Evolutionary conservation across 37 sponge, comb jelly and placozoan genomes (phyloP), one percentile per base, ranked within the genome.

Genomic region (Mnemiopsis leidyi): DNA sequence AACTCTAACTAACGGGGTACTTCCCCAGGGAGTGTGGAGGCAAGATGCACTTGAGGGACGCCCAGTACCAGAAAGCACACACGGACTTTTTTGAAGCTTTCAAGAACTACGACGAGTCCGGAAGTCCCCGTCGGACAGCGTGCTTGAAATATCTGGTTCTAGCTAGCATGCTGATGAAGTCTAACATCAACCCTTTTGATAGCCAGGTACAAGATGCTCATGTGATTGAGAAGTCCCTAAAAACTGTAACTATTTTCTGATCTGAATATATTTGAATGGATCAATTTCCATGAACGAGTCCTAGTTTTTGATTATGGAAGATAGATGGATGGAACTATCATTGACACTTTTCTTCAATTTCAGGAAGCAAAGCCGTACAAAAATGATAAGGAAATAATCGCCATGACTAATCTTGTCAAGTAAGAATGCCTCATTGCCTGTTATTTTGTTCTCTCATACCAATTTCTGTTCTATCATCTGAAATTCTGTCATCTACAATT

Each of bases 31-130:
- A 98, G 93, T 98, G 98, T 94, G 98, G 98, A 13, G 98, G 98
- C 3, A 98, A 98, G 93, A 98, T 98, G 98, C 98, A 98, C 93
- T 93, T 98, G 18, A 68, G 98, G 36, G 98, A 97, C 71, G 95
- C 95, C 31, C 96, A 98, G 82, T 98, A 95, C 94, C 94, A 97
- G 31, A 88, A 93, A 35, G 98, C 98, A 23, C 98, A 98, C 94
- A 98, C 97, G 0, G 98, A 98, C 94, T 98, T 98, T 94, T 98
- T 98, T 94, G 98, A 98, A 39, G 95, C 98, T 0, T 98, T 98
- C 94, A 98, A 98, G 94, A 98, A 98, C 39, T 98, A 98, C 38
- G 98, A 98, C 93, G 98, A 98, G 69, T 95, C 96, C 31, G 98
- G 98, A 24, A 97, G 97, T 83, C 96, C 97, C 39, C 94, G 98